Percentiles rank a stretch among this genome's conserved stretches.
Conservation (phyloP, 2,113 vertebrate genomes). For the Dryoscopus gambensis region DNA sequence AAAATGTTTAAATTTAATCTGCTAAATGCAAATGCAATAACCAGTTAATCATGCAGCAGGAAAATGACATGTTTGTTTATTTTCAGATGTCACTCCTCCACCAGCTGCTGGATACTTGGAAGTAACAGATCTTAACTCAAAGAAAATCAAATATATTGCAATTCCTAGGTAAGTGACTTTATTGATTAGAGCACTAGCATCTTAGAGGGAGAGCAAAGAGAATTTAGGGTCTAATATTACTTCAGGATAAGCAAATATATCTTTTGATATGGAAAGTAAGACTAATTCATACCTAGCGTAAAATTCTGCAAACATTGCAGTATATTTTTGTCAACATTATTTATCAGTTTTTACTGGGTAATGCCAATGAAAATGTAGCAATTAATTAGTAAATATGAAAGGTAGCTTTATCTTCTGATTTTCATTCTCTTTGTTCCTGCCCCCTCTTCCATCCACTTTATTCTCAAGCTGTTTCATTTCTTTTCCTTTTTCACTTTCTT, state of each 20-base stretch:
- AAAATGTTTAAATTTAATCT: slow-evolving; percentile 1
- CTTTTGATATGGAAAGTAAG: background rate
- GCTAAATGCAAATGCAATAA: background rate
- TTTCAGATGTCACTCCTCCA: slow-evolving; percentile 85
- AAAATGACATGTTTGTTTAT: slow-evolving; percentile 41
- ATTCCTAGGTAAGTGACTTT: slow-evolving; percentile 84
- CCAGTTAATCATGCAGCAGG: background rate
- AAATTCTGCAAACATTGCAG: background rate
- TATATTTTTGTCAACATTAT: background rate
- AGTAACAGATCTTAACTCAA: slow-evolving; percentile 90
- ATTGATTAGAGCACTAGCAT: background rate
- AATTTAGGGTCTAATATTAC: background rate
- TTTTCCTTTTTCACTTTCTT: background rate
- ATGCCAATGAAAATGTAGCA: background rate
- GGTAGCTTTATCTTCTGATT: background rate
- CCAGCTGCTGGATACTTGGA: slow-evolving; percentile 88
- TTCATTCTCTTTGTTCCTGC: background rate
- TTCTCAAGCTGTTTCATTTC: background rate
- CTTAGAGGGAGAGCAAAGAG: background rate
- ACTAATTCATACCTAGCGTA: background rate
- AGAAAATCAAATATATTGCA: slow-evolving; percentile 93
- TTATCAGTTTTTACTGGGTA: background rate
- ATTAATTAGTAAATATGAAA: background rate
- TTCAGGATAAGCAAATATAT: background rate
- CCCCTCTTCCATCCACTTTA: background rate